Base-by-base conservation (phyloP, 2,113 vertebrate species). In the Hemichromis elongatus region DNA sequence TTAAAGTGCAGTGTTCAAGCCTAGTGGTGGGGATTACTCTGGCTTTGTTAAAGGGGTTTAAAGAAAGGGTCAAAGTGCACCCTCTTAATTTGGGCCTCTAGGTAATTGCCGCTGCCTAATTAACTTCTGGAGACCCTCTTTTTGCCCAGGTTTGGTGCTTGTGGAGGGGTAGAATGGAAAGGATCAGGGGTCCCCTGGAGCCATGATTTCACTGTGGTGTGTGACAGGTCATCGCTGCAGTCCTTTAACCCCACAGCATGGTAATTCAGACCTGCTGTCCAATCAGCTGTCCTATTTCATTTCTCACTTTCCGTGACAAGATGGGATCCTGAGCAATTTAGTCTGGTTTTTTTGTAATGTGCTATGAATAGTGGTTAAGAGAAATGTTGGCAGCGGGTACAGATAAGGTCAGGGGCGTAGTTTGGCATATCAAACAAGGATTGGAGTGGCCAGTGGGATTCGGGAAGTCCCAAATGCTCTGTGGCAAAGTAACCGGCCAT, bases 41-140 rank as follows among this genome's bases (percentile, higher is more conserved):
- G 93, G 94, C 93, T 96, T 96, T 95, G 93, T 95, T 93, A 93
- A 92, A 93, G 87, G 92, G 90, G 82, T 90, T 94, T 92, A 52
- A 93, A 89, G 94, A 89, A 83, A 92, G 86, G 95, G 95, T 95
- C 95, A 95, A 92, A 96, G 96, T 94, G 92, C 96, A 92, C 80
- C 80, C 81, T 91, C 93, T 94, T 96, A 95, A 96, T 96, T 95
- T 95, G 90, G 92, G 92, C 88, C 92, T 89, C 85, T 95, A 94
- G 95, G 95, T 96, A 96, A 96, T 96, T 96, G 96, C 89, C 91
- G 86, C 90, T 89, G 90, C 87, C 94, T 96, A 95, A 96, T 97
- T 94, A 94, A 95, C 92, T 93, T 93, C 88, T 73, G 68, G 86
- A 83, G 53, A 83, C 78, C 86, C 73, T 92, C 61, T 93, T 86